Evolutionary conservation across 2,113 vertebrate species (phyloP).

Genomic region (Panthera uncia): DNA sequence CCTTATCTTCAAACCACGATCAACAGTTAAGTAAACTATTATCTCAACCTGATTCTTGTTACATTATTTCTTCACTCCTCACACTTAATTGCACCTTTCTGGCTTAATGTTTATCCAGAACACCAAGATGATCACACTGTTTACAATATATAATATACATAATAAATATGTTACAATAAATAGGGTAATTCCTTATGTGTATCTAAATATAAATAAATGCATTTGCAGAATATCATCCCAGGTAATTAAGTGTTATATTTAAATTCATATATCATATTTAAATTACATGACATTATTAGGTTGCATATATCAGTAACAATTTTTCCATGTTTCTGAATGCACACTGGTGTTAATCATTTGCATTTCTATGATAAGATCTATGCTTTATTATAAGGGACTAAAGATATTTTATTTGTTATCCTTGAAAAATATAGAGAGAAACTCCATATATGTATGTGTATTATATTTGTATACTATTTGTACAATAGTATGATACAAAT

Average conservation of each 20-base stretch:
- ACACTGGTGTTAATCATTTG: not conserved
- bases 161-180: not conserved
- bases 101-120: not conserved
- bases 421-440: not conserved
- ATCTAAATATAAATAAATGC: not conserved
- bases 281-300: not conserved
- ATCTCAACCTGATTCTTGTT: not conserved
- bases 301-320: not conserved
- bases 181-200: not conserved
- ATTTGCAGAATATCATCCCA: not conserved
- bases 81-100: not conserved
- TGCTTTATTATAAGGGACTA: not conserved
- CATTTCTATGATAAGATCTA: not conserved
- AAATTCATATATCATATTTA: not conserved
- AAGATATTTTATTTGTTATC: not conserved
- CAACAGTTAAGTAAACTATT: conserved; percentile 19
- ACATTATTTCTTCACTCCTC: conserved; percentile 1
- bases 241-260: not conserved
- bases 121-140: not conserved
- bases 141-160: not conserved
- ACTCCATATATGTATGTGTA: not conserved
- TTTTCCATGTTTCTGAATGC: not conserved
- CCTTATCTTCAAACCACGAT: conserved; percentile 32
- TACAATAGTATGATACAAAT: not conserved
- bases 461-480: too few relatives aligned